Conservation (phyloP, 2,888 invertebrate genomes). For the Drosophila setosimentum region DNA sequence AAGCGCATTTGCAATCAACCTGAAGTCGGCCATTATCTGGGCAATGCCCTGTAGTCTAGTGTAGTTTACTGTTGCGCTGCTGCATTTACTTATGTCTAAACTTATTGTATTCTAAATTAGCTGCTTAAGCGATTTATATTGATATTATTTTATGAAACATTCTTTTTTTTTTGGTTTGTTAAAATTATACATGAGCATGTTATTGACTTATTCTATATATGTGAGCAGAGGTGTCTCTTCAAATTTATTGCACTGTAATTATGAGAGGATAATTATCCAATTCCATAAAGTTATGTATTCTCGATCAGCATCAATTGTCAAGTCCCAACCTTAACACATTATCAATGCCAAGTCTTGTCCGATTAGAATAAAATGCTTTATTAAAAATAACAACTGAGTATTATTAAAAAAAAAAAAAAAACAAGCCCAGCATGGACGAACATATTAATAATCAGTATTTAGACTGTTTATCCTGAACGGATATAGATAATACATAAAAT, state of each 20-base stretch:
- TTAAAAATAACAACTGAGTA: background rate
- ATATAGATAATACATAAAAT: conserved; percentile 1
- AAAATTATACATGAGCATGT: too few relatives aligned
- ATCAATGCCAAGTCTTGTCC: background rate
- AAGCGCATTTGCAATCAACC: conserved; percentile 2
- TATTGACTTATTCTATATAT: too few relatives aligned
- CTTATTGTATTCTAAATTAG: too few relatives aligned
- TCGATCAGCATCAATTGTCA: background rate
- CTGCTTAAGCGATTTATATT: too few relatives aligned
- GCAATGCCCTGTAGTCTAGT: too few relatives aligned
- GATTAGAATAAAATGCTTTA: background rate
- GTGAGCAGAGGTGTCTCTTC: too few relatives aligned
- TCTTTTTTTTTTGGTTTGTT: too few relatives aligned
- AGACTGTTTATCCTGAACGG: conserved; percentile 5
- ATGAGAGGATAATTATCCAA: background rate
- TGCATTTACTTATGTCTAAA: too few relatives aligned
- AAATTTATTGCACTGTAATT: too few relatives aligned
- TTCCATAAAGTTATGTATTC: background rate
- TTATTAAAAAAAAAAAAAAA: background rate
- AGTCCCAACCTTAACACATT: background rate
- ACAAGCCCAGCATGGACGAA: conserved; percentile 36
- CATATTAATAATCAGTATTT: background rate
- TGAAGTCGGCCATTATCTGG: too few relatives aligned
- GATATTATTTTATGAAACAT: too few relatives aligned
- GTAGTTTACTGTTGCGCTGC: too few relatives aligned